phyloP scores from a whole-genome alignment of 2,888 invertebrate species.

The Mythimna albipuncta region DNA sequence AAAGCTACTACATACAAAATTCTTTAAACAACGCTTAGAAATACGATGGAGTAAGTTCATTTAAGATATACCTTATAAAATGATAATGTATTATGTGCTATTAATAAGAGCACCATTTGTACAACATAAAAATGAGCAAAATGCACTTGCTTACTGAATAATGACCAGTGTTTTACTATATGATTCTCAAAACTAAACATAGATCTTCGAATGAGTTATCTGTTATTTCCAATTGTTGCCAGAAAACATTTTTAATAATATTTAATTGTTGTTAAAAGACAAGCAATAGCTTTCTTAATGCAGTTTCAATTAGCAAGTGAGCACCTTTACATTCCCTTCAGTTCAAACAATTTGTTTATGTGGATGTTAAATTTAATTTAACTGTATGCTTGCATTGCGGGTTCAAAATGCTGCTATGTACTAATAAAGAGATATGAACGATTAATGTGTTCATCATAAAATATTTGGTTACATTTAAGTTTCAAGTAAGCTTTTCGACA shows the following conservation, averaged over 20 bases:
- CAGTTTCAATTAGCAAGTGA: slow-evolving; percentile 42
- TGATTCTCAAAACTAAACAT: slow-evolving; percentile 23
- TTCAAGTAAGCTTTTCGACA: slow-evolving; percentile 46
- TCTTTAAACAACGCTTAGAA: slow-evolving; percentile 59
- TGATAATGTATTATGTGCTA: slow-evolving; percentile 39
- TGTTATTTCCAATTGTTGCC: slow-evolving; percentile 20
- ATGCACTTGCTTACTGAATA: slow-evolving; percentile 44
- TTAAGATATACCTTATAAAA: slow-evolving; percentile 38
- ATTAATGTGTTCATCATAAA: slow-evolving; percentile 49
- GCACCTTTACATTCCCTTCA: slow-evolving; percentile 64
- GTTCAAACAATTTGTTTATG: slow-evolving; percentile 57
- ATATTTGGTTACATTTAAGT: slow-evolving; percentile 54
- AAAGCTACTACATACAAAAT: slow-evolving; percentile 37
- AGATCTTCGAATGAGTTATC: slow-evolving; percentile 18
- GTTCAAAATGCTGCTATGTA: slow-evolving; percentile 36
- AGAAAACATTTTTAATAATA: slow-evolving; percentile 18
- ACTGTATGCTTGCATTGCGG: slow-evolving; percentile 43
- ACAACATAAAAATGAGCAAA: slow-evolving; percentile 50
- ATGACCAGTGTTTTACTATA: slow-evolving; percentile 19
- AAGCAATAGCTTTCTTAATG: slow-evolving; percentile 18
- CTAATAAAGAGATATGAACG: slow-evolving; percentile 19
- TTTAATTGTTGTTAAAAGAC: slow-evolving; percentile 19
- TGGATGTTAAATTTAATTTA: slow-evolving; percentile 57
- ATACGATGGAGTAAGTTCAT: slow-evolving; percentile 43
- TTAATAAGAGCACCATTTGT: slow-evolving; percentile 57